Evolutionary conservation across 2,888 invertebrate species (phyloP), one percentile per base, ranked within the genome.

Genomic region (Caenorhabditis drosophilae): DNA sequence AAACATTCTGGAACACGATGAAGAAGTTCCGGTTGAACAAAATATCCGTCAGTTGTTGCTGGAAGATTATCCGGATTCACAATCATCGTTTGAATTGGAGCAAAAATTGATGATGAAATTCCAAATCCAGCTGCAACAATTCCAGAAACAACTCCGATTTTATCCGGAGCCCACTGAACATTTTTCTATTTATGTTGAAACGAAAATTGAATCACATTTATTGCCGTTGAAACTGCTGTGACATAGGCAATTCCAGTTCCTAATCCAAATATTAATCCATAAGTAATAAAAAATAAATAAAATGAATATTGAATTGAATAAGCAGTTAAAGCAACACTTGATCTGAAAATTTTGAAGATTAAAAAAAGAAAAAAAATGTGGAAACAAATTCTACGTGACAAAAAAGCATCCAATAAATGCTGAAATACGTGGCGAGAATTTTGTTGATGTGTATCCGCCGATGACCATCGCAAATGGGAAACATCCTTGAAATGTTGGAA

Each of bases 381-480:
- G 11, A 25, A 11, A 31, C 16, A 38, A 12, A 54, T 59, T 73
- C 64, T 40, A 81, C 82, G 77, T 77, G 66, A 76, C 77, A 18
- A 79, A 41, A 23, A 58, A 47, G 49, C 82, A 82, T 34, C 82
- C 82, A 40, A 82, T 66, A 15, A 75, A 69, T 6, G 80, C 72
- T 4, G 82, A 78, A 12, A 69, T 36, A 44, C 82, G 35, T 22
- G 82, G 79, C 12, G 78, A 78, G 20, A 79, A 52, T 41, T 47
- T 44, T 22, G 45, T 54, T 1, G 76, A 57, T n/a, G 82, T 59
- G 27, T 59, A 62, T 4, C 82, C 82, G 11, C 82, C 82, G 35
- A 82, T 77, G 7, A 82, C 78, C 82, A 82, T 82, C 2, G 82
- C 81, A 49, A 82, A 82, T 16, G 82, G 82, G 47, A 82, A 82